These are phyloP conservation scores for Menura novaehollandiae DNA, from an alignment of 2,113 vertebrate species.

Conservation along the genomic window DNA sequence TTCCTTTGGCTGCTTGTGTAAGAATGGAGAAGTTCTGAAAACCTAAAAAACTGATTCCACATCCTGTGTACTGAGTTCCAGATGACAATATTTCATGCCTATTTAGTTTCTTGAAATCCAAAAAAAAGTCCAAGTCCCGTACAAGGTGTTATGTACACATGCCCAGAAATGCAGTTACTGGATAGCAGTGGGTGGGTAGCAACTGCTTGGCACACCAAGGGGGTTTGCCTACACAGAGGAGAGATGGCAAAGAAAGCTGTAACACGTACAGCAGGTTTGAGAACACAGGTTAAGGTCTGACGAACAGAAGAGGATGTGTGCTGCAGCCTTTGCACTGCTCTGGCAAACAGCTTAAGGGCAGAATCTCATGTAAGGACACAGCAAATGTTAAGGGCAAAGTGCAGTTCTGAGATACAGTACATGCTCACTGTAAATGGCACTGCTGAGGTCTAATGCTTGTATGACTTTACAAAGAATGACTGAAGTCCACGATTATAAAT, in stretches of 20 bases:
- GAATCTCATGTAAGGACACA: neutral
- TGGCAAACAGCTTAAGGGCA: neutral
- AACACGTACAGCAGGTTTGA: neutral
- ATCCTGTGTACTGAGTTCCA: neutral
- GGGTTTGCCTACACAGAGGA: neutral
- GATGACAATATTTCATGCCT: neutral
- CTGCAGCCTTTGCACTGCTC: neutral
- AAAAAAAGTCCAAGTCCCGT: neutral
- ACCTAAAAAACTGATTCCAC: neutral
- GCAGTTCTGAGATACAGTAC: neutral
- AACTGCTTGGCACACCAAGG: neutral
- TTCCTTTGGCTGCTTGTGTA: neutral
- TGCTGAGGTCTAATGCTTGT: neutral
- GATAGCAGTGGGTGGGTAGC: neutral
- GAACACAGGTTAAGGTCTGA: neutral
- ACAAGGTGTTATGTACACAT: neutral
- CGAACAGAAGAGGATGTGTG: neutral
- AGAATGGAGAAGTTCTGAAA: neutral
- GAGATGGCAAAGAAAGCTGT: neutral
- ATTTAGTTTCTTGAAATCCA: neutral
- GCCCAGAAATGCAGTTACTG: neutral
- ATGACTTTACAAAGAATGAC: neutral
- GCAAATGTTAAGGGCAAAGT: constrained; percentile 3
- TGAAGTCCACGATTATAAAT: neutral
- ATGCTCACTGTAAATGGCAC: neutral